phyloP scores from a whole-genome alignment of 2,888 invertebrate species.

The Trichacis sp. region DNA sequence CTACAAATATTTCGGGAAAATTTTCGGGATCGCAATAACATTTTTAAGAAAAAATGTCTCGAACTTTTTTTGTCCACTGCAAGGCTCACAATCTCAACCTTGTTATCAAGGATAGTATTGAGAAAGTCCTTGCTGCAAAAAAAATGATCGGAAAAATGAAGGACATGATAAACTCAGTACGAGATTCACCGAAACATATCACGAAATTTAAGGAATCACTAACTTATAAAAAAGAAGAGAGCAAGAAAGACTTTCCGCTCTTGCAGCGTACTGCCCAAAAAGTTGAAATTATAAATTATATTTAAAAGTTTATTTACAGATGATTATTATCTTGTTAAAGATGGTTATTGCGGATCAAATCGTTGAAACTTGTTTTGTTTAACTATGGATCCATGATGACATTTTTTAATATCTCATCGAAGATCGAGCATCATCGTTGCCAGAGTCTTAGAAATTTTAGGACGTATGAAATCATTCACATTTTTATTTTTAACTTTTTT shows the following conservation, averaged over 20 bases:
- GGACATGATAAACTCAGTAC: constrained; percentile 10
- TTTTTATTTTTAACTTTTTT: constrained; percentile 11
- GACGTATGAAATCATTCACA: constrained; percentile 14
- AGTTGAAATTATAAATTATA: too few species aligned
- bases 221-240: neutral
- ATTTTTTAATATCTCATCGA: constrained; percentile 4
- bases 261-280: constrained; percentile 20
- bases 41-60: constrained; percentile 35
- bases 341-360: too few species aligned
- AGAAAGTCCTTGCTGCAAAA: constrained; percentile 14
- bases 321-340: too few species aligned
- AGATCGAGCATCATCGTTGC: constrained; percentile 8
- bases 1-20: constrained; percentile 41
- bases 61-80: constrained; percentile 43
- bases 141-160: constrained; percentile 28
- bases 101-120: constrained; percentile 38
- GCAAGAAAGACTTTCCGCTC: constrained; percentile 7
- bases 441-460: constrained; percentile 13
- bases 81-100: constrained; percentile 44
- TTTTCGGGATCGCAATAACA: constrained; percentile 43
- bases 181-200: constrained; percentile 9
- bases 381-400: too few species aligned
- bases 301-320: too few species aligned
- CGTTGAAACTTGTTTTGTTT: too few species aligned
- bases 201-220: constrained; percentile 4